These are phyloP conservation scores for Misgurnus anguillicaudatus DNA, from an alignment of 2,113 vertebrate species.

Conservation along the genomic window DNA sequence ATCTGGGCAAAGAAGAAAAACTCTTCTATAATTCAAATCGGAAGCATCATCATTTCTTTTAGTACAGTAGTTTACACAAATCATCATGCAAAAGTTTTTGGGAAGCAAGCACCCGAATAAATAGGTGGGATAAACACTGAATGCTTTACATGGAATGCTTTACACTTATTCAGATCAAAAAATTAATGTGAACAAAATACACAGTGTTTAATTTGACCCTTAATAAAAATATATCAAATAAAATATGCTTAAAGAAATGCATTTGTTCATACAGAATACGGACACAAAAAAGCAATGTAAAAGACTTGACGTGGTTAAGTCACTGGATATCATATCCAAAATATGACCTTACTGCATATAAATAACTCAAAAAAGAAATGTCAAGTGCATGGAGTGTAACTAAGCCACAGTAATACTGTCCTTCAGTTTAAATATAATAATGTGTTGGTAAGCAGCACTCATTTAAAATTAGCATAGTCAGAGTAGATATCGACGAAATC, in stretches of 20 bases:
- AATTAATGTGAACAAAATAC: neutral
- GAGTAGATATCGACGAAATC: constrained; percentile 99
- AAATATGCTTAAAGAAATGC: constrained; percentile 11
- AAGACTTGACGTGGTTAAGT: constrained; percentile 13
- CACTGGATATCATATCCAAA: constrained; percentile 41
- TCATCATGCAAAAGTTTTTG: constrained; percentile 15
- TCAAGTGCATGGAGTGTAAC: constrained; percentile 48
- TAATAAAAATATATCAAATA: neutral
- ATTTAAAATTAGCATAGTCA: constrained; percentile 99
- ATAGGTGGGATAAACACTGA: constrained; percentile 17
- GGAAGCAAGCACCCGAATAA: constrained; percentile 17
- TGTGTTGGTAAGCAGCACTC: constrained; percentile 53
- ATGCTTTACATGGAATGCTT: constrained; percentile 20
- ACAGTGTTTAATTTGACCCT: no score
- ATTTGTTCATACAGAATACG: neutral
- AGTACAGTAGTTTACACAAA: constrained; percentile 24
- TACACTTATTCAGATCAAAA: constrained; percentile 4
- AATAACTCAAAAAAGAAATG: constrained; percentile 22
- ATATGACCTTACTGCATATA: constrained; percentile 34
- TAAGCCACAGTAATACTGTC: constrained; percentile 40
- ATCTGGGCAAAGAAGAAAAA: neutral
- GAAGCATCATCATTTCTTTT: constrained; percentile 12
- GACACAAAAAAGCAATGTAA: constrained; percentile 20
- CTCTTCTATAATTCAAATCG: neutral
- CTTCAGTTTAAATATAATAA: constrained; percentile 14